Evolutionary conservation across 1,140 invertebrate genomes (phyloP).

Genomic region (Drosophila orosa): DNA sequence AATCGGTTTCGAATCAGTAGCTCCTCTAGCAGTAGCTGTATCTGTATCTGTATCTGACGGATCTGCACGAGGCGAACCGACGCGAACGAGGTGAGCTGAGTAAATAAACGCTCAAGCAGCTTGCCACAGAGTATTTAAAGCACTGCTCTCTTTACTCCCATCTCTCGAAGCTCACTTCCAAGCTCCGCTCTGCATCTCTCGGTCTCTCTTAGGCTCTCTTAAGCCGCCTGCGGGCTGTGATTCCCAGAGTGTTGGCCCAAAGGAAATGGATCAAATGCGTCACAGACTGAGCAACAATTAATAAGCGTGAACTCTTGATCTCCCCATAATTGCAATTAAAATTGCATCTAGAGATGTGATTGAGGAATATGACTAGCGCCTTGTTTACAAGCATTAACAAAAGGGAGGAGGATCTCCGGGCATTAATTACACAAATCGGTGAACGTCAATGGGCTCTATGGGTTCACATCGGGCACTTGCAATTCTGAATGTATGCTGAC

Average conservation of each 20-base stretch:
- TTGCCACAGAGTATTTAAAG: constrained; percentile 61
- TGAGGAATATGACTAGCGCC: constrained; percentile 2
- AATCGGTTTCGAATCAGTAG: constrained; percentile 1
- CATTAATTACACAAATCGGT: constrained; percentile 31
- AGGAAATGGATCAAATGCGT: constrained; percentile 34
- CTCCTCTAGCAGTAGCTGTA: constrained; percentile 3
- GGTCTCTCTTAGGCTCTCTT: constrained; percentile 22
- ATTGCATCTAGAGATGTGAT: constrained; percentile 5
- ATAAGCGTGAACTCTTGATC: constrained; percentile 27
- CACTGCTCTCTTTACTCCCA: constrained; percentile 14
- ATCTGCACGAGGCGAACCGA: constrained; percentile 40
- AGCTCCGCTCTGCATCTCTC: background rate
- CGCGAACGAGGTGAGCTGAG: constrained; percentile 51
- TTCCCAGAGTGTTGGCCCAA: constrained; percentile 20
- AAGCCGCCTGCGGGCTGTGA: constrained; percentile 8
- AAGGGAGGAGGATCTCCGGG: constrained; percentile 25
- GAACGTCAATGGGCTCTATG: constrained; percentile 1
- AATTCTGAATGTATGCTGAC: constrained; percentile 25
- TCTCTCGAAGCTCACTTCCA: constrained; percentile 22
- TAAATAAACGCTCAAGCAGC: constrained; percentile 57
- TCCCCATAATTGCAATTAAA: constrained; percentile 24
- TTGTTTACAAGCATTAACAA: constrained; percentile 22
- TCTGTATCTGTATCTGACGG: constrained; percentile 22
- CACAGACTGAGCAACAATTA: constrained; percentile 12
- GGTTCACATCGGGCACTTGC: constrained; percentile 5